Percentiles rank a stretch among this genome's conserved stretches.
These are phyloP conservation scores for Anthonomus grandis DNA, from an alignment of 1,140 invertebrate species.

Conservation along the genomic window DNA sequence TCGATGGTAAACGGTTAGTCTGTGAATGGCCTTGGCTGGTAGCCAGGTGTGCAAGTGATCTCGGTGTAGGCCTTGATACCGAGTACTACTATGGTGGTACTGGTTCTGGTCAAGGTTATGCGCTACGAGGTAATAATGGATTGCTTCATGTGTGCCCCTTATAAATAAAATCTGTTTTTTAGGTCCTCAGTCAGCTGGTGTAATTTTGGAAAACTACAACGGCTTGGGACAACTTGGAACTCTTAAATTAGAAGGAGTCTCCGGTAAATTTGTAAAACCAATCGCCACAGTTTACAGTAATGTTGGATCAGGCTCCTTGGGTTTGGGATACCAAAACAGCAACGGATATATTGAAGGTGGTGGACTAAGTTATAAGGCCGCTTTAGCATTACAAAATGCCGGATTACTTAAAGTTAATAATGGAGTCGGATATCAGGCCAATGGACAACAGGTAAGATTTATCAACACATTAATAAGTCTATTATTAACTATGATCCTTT, in stretches of 20 bases:
- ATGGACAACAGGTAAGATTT: too few species aligned
- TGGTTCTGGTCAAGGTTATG: not conserved
- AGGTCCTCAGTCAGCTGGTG: constrained; percentile 4
- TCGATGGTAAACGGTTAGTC: constrained; percentile 66
- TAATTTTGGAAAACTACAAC: constrained; percentile 37
- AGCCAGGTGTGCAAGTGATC: constrained; percentile 59
- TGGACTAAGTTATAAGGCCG: constrained; percentile 29
- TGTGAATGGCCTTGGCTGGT: constrained; percentile 85
- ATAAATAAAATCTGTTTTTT: not conserved
- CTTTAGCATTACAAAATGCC: constrained; percentile 33
- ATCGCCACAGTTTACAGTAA: constrained; percentile 40
- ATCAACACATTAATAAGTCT: too few species aligned
- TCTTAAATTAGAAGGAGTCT: constrained; percentile 38
- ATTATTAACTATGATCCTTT: too few species aligned
- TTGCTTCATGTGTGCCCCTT: not conserved
- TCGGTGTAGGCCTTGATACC: constrained; percentile 30
- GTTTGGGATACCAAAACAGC: constrained; percentile 17
- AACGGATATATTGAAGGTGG: constrained; percentile 13
- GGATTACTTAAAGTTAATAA: constrained; percentile 30
- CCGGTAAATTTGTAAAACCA: constrained; percentile 35
- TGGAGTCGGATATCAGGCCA: constrained; percentile 10
- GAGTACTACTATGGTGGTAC: constrained; percentile 29
- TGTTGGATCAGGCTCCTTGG: constrained; percentile 15
- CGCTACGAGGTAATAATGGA: not conserved
- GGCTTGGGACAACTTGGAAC: constrained; percentile 40